Base-by-base conservation (phyloP, 2,113 vertebrate species). In the Dermatemys mawii region DNA sequence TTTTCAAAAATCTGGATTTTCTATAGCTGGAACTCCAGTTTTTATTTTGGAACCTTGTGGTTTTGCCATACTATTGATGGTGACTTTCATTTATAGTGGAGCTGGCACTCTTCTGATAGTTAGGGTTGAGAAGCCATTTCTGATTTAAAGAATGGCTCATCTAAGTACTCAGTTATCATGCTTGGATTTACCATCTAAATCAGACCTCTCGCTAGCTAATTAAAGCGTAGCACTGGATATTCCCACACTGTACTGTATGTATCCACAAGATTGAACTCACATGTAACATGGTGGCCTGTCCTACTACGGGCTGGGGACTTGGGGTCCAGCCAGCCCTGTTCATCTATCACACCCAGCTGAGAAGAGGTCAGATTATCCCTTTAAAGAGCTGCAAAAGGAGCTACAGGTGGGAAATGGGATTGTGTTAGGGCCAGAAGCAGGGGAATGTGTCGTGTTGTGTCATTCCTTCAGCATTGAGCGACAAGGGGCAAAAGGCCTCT, bases 201-300 rank as follows among this genome's bases (percentile, higher is more conserved):
- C 1, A 81, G 83, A 5, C 73, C 48, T n/a, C n/a, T n/a, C n/a
- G n/a, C 55, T 91, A 46, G 13, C 4, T 86, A 84, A 88, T 89
- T 0, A 2, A 50, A 5, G n/a, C 1, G 5, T 19, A 83, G 2
- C 5, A 9, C 5, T 38, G 22, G 79, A 78, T 73, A 75, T 81
- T 83, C 57, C 91, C 75, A 0, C 7, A 35, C 55, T 82, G 13
- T 55, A 0, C 60, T 73, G 3, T 0, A 0, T 4, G 9, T 85
- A 80, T 46, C 35, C 26, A 38, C 46, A 27, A 82, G 53, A 70
- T 16, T 67, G 35, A 67, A 67, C 7, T 35, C 32, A 55, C 32
- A 3, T n/a, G 35, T 67, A 67, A 67, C 29, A n/a, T 16, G 16
- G 16, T n/a, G 26, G 26, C 12, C 54, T 55, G 32, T 35, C 60